These are phyloP conservation scores for Saccopteryx bilineata DNA, from an alignment of 2,113 vertebrate species.

Conservation along the genomic window DNA sequence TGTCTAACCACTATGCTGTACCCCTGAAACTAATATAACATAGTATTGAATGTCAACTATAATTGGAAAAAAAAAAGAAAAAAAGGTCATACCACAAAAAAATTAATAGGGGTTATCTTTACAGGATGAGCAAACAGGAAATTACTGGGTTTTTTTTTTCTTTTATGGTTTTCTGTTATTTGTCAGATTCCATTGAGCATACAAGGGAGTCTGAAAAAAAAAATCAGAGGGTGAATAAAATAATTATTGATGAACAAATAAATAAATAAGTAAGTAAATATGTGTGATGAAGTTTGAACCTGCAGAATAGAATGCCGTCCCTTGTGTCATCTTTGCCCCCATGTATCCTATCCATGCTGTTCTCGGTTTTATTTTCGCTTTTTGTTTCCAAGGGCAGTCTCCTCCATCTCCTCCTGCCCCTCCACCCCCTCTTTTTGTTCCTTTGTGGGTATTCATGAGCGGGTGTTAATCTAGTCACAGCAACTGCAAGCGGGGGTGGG, in stretches of 20 bases:
- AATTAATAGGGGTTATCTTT: background rate
- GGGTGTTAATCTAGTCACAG: constrained; percentile 1
- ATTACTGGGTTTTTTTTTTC: background rate
- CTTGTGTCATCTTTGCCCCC: background rate
- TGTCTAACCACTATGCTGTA: background rate
- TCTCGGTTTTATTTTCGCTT: background rate
- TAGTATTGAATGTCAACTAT: background rate
- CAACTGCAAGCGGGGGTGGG: background rate
- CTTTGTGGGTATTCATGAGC: constrained; percentile 43
- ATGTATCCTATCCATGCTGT: background rate
- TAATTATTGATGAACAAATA: background rate
- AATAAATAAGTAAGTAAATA: background rate
- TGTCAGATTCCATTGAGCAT: background rate
- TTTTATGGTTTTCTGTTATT: background rate
- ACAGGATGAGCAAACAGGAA: background rate
- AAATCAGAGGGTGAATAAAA: background rate
- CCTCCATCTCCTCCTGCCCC: background rate
- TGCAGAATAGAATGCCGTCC: background rate
- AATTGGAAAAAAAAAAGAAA: background rate
- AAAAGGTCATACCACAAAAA: background rate
- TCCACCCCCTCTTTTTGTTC: background rate
- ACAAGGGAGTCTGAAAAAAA: background rate
- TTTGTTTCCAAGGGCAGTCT: background rate
- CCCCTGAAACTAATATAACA: background rate
- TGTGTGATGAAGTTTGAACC: background rate